Evolutionary conservation across 1,140 invertebrate genomes (phyloP), one percentile per base, ranked within the genome.

Genomic region (Drosophila oshimai): DNA sequence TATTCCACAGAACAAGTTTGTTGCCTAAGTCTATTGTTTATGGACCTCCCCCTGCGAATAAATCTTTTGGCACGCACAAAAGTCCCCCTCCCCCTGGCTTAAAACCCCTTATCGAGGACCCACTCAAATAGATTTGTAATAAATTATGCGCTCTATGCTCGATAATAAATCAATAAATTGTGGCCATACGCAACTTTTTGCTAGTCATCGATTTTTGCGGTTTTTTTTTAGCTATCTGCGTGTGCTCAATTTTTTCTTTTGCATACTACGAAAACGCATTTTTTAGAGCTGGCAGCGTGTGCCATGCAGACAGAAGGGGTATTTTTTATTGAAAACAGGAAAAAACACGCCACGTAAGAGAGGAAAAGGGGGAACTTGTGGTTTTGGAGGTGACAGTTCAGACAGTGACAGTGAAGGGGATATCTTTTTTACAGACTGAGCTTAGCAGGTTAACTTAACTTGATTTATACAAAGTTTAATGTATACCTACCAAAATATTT

Each of bases 91-190:
- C 12, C 10, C n/a, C 10, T 12, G 3, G 13, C 34, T 9, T 18
- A 13, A 17, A 33, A 17, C 15, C 36, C n/a, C 53, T 20, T 20
- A n/a, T 45, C 36, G 22, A 13, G 20, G 12, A 12, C 20, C 29
- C 33, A 55, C 51, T 53, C 47, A 81, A 83, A 83, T 83, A 77
- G 73, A 83, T 83, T 83, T 77, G 78, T 83, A 84, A 83, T 83
- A 83, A 83, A 83, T 83, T 83, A 78, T 83, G 69, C 73, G 49
- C 54, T 70, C 47, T 62, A 36, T 54, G 34, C 62, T 37, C 29
- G 22, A 51, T 60, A 83, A 83, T 83, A 83, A 83, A 83, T 83
- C 78, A 83, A 83, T 83, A 83, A 81, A 76, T 68, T 50, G 34
- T 34, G 34, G 53, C 49, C 62, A 70, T 74, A 83, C 79, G 78